A percentile compares a stretch with the other conserved stretches of the same genome.
phyloP scores from a whole-genome alignment of 2,113 vertebrate species.

The Laticauda laticaudata region DNA sequence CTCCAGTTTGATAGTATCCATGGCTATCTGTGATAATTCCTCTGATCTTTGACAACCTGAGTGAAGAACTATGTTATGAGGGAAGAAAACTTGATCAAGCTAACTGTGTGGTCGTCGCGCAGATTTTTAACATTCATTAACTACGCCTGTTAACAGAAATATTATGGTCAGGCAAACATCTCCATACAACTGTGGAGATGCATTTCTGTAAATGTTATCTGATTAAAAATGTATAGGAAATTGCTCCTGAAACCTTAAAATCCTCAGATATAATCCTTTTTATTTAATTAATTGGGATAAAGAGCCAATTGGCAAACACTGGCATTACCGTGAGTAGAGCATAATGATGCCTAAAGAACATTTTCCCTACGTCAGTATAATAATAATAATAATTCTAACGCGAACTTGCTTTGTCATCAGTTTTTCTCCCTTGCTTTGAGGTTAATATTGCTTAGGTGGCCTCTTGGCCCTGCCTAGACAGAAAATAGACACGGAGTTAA shows the following conservation, averaged over 20 bases:
- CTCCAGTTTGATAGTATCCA: background rate
- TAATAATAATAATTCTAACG: slow-evolving; percentile 25
- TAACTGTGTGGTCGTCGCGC: background rate
- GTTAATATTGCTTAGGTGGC: background rate
- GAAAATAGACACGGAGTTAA: background rate
- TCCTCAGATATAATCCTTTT: background rate
- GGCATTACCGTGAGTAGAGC: background rate
- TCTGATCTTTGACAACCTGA: background rate
- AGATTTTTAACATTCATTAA: background rate
- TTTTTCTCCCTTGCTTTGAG: background rate
- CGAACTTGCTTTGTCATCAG: background rate
- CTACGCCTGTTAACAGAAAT: background rate
- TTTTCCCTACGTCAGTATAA: background rate
- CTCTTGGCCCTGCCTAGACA: background rate
- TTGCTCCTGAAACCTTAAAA: slow-evolving; percentile 7
- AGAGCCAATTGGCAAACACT: slow-evolving; percentile 1
- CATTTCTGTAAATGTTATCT: background rate
- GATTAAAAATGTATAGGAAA: background rate
- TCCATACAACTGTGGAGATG: background rate
- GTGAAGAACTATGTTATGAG: background rate
- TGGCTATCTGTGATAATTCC: background rate
- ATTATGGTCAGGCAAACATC: background rate
- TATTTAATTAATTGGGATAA: background rate
- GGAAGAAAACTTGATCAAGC: background rate
- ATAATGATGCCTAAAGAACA: background rate